These are phyloP conservation scores for Cotesia chilonis DNA, from an alignment of 1,140 invertebrate species.

Conservation along the genomic window DNA sequence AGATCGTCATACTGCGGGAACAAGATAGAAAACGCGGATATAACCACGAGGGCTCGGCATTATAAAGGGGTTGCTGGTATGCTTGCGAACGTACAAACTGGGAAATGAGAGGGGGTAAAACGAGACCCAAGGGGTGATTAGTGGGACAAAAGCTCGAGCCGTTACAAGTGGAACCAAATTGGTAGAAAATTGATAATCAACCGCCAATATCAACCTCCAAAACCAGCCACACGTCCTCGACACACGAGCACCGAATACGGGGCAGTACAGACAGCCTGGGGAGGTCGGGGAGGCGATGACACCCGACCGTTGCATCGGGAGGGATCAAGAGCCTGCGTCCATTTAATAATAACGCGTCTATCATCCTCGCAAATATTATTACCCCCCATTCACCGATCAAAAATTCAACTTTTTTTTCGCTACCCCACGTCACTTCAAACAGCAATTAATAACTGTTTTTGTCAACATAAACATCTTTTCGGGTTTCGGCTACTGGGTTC, in stretches of 20 bases:
- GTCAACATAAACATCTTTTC: slow-evolving; percentile 1
- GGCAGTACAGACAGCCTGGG: slow-evolving; percentile 5
- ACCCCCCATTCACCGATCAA: slow-evolving; percentile 4
- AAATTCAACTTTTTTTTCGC: background rate
- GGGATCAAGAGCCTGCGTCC: slow-evolving; percentile 1
- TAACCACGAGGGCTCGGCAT: slow-evolving; percentile 25
- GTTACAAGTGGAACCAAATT: slow-evolving; percentile 65
- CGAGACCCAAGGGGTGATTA: slow-evolving; percentile 63
- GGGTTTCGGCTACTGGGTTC: background rate
- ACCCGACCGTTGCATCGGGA: too few relatives aligned
- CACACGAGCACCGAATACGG: background rate
- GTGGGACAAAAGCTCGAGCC: slow-evolving; percentile 62
- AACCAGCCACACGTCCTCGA: slow-evolving; percentile 27
- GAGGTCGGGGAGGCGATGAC: slow-evolving; percentile 13
- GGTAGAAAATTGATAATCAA: slow-evolving; percentile 66
- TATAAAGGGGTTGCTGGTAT: slow-evolving; percentile 21
- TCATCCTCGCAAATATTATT: slow-evolving; percentile 17
- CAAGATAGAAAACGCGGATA: slow-evolving; percentile 25
- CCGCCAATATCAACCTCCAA: slow-evolving; percentile 57
- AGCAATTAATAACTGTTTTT: slow-evolving; percentile 2
- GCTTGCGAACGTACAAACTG: slow-evolving; percentile 17
- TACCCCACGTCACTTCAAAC: background rate
- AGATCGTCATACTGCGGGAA: slow-evolving; percentile 2
- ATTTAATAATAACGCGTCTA: slow-evolving; percentile 32
- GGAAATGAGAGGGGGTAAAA: slow-evolving; percentile 40